Base-by-base conservation (phyloP, 2,797 vertebrate species). In the Takifugu ocellatus region DNA sequence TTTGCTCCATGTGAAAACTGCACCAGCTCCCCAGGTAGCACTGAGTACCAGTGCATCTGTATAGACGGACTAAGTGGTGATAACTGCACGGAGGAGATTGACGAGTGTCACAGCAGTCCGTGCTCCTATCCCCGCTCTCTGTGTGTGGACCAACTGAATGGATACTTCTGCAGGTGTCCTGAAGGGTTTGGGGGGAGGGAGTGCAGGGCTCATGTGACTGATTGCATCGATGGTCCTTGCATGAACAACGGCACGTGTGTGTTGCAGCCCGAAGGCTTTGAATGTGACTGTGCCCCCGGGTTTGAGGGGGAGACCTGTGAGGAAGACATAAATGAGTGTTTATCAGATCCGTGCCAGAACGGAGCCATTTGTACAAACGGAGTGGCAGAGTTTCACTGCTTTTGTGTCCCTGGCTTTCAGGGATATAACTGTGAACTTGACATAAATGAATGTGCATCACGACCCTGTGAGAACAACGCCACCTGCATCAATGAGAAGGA, bases 331-430 rank as follows among this genome's bases (percentile, higher is more conserved):
- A 82, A 94, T 0, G 92, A 94, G 68, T 96, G 95, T 43, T 57
- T 64, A 0, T 94, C 94, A 0, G 84, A 79, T 17, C 95, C 95
- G 0, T 98, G 96, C 83, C 90, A 91, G 70, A 97, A 98, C 0
- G 95, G 94, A 0, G 96, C 96, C 29, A 94, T 98, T 83, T 98
- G 96, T 63, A 51, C 94, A 11, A 91, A 95, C n/a, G 82, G 84
- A 0, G 59, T 78, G 39, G 89, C 86, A 0, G 82, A 89, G 48
- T 90, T 87, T 31, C 87, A 86, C 68, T 98, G 96, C 75, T 98
- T 96, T 89, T 98, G 96, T 0, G 96, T 98, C 70, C 96, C 96
- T 0, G 96, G 96, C 0, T 98, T 95, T 75, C 96, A 98, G 75
- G 96, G 96, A 8, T 85, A 90, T 56, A 90, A 84, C 85, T 98